Percentiles rank a stretch among this genome's conserved stretches.
phyloP scores from a whole-genome alignment of 2,797 vertebrate genomes.

The Philypnodon macrostomus region DNA sequence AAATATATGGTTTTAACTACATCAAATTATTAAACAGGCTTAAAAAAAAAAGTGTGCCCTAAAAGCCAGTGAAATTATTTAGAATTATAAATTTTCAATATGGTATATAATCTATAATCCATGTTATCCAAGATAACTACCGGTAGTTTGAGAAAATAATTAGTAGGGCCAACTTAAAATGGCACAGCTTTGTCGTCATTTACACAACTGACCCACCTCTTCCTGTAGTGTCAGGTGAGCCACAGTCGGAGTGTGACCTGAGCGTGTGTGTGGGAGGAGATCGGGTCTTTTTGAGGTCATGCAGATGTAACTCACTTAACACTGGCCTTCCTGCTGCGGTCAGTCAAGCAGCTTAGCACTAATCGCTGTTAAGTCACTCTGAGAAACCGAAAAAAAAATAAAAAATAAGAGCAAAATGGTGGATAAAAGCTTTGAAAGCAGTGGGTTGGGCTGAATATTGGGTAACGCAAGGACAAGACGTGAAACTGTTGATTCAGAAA shows the following conservation, averaged over 20 bases:
- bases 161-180: neutral
- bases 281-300: constrained; percentile 30
- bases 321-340: constrained; percentile 42
- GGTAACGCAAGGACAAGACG: constrained; percentile 7
- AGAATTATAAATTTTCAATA: too few species aligned
- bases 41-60: too few species aligned
- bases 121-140: too few species aligned
- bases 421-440: constrained; percentile 30
- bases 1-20: too few species aligned
- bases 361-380: constrained; percentile 54
- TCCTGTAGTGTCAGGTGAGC: constrained; percentile 12
- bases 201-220: neutral
- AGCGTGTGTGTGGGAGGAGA: constrained; percentile 1
- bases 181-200: neutral
- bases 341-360: constrained; percentile 49
- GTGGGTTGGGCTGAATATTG: neutral
- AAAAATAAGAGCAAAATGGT: constrained; percentile 16
- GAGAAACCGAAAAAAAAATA: constrained; percentile 21
- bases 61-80: too few species aligned
- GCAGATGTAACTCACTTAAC: constrained; percentile 35
- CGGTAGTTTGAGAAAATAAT: too few species aligned
- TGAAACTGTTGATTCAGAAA: too few species aligned
- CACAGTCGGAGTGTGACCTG: constrained; percentile 14
- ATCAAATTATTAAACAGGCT: too few species aligned
- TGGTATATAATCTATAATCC: too few species aligned